Base-by-base conservation (phyloP, 1,140 invertebrate genomes). In the Aphis craccivora region DNA sequence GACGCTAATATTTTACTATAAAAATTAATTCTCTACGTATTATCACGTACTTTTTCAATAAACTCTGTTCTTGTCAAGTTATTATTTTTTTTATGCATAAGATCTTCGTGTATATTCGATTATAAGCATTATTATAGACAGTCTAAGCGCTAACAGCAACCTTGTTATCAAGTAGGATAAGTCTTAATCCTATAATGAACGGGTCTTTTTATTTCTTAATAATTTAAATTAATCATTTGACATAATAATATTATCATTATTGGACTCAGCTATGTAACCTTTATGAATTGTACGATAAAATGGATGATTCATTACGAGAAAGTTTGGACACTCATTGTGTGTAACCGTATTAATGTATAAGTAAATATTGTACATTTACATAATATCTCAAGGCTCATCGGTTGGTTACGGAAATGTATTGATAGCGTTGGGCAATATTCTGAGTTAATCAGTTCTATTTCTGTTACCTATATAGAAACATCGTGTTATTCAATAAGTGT, bases 291-390 rank as follows among this genome's bases (percentile, higher is more conserved):
- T 48, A 35, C 35, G 7, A n/a, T 55, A 89, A 40, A 89, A 37
- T 89, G 48, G 9, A 89, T 89, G 87, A 89, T 89, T 89, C 87
- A 89, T 55, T 89, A 55, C 35, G 87, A 89, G 87, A 89, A 89
- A 89, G 87, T 89, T 89, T 4, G n/a, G n/a, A 51, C 22, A 37
- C n/a, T 35, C 7, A 53, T 89, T 40, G 87, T 35, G 14, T 35
- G 35, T 11, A 51, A 89, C 87, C 51, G 22, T 25, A 89, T 55
- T 55, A 23, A 51, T 53, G 37, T 89, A 89, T 89, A 14, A 23
- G n/a, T 89, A 51, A 89, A 51, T 37, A 37, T n/a, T 88, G 35
- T 55, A 53, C 51, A 55, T 89, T 87, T 35, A 35, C 86, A 87
- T 87, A 87, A 87, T 87, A 87, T 87, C 84, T 87, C 43, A 87